Evolutionary conservation across 2,113 vertebrate genomes (phyloP).

Genomic region (Mesoclemmys tuberculata): DNA sequence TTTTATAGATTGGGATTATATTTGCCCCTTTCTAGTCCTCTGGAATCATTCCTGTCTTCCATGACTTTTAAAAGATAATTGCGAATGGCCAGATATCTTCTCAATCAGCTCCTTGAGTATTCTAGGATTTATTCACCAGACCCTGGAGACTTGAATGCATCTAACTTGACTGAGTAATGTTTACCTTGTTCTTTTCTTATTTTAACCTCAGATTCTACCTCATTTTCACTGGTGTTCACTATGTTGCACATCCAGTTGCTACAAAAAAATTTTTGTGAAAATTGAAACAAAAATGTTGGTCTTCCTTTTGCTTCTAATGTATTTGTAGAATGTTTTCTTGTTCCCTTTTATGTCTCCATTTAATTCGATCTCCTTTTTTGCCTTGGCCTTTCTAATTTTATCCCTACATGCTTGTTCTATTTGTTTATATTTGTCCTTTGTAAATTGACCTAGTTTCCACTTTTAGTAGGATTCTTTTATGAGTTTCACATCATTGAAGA

Average conservation of each 20-base stretch:
- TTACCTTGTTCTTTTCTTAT: neutral
- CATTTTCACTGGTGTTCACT: neutral
- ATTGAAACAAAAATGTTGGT: neutral
- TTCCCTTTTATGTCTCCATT: neutral
- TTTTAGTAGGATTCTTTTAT: too few relatives aligned
- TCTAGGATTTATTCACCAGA: neutral
- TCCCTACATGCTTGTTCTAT: neutral
- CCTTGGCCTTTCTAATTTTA: neutral
- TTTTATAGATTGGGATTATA: neutral
- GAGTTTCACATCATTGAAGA: too few relatives aligned
- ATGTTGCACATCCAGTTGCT: neutral
- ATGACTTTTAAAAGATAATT: neutral
- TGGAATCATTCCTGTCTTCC: neutral
- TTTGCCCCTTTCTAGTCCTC: neutral
- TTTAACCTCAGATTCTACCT: neutral
- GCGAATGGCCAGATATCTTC: neutral
- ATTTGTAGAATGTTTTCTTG: neutral
- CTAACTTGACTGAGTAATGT: neutral
- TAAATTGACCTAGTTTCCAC: too few relatives aligned
- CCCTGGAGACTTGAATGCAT: neutral
- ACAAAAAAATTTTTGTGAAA: neutral
- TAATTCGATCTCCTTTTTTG: neutral
- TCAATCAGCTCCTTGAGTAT: neutral
- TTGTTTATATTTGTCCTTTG: too few relatives aligned
- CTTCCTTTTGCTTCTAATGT: too few relatives aligned